Conservation (phyloP, 2,888 invertebrate species). For the Acheta domesticus region DNA sequence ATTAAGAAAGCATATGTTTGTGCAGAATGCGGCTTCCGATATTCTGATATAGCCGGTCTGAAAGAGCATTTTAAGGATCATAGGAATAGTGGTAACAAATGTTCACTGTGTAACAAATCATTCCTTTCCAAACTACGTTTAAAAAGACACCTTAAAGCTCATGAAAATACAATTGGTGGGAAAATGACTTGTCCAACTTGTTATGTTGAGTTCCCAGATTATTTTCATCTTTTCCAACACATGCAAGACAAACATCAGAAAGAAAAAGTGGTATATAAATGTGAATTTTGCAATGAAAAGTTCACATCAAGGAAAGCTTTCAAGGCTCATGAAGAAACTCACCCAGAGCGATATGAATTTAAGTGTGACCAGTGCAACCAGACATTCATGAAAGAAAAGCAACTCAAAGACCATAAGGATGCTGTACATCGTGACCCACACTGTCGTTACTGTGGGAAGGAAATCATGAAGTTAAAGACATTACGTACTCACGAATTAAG, state of each 20-base stretch:
- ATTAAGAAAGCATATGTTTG: constrained; percentile 32
- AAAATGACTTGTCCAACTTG: constrained; percentile 30
- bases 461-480: constrained; percentile 35
- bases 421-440: constrained; percentile 35
- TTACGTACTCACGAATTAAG: constrained; percentile 37
- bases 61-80: constrained; percentile 32
- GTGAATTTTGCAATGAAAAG: constrained; percentile 33
- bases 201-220: constrained; percentile 27
- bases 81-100: constrained; percentile 26
- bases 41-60: constrained; percentile 22
- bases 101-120: constrained; percentile 26
- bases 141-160: constrained; percentile 23
- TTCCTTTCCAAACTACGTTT: constrained; percentile 21
- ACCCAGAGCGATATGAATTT: constrained; percentile 32
- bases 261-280: constrained; percentile 28
- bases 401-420: constrained; percentile 35
- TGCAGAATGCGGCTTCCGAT: constrained; percentile 32
- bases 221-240: constrained; percentile 26
- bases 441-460: constrained; percentile 38
- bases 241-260: constrained; percentile 29
- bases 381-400: constrained; percentile 34
- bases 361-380: constrained; percentile 34
- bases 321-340: constrained; percentile 33
- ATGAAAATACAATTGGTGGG: constrained; percentile 22
- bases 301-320: constrained; percentile 32